Evolutionary conservation across 1,140 invertebrate species (phyloP).

Genomic region (Laupala kohalensis): DNA sequence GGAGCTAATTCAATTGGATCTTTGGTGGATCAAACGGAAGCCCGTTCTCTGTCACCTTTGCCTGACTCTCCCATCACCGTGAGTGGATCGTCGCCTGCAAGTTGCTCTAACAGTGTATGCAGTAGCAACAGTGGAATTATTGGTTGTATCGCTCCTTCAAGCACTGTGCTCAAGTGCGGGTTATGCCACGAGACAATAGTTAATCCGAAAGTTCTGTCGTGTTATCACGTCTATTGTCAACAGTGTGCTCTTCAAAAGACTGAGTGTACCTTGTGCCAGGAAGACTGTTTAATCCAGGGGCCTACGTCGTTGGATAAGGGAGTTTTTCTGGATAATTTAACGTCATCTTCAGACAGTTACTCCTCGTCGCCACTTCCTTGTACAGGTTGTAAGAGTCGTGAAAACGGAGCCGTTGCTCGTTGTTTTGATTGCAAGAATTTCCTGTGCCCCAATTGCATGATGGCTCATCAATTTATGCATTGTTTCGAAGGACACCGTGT

Average conservation of each 20-base stretch:
- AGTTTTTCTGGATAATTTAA: not conserved
- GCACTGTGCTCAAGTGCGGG: slow-evolving; percentile 52
- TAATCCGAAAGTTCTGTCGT: slow-evolving; percentile 57
- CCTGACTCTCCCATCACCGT: slow-evolving; percentile 61
- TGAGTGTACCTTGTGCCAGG: slow-evolving; percentile 65
- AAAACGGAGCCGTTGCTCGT: slow-evolving; percentile 72
- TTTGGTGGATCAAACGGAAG: slow-evolving; percentile 48
- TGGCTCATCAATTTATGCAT: slow-evolving; percentile 97
- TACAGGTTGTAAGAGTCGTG: slow-evolving; percentile 76
- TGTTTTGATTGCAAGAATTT: slow-evolving; percentile 93
- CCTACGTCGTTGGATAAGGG: slow-evolving; percentile 35
- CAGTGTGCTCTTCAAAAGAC: slow-evolving; percentile 68
- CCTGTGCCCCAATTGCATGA: slow-evolving; percentile 90
- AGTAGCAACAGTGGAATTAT: slow-evolving; percentile 15
- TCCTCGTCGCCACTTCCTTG: slow-evolving; percentile 36
- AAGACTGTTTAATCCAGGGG: slow-evolving; percentile 49
- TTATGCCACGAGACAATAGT: slow-evolving; percentile 67
- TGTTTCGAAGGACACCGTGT: slow-evolving; percentile 94
- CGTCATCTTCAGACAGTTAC: not conserved
- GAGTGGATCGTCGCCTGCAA: slow-evolving; percentile 67
- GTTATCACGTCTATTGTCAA: slow-evolving; percentile 73
- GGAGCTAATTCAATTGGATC: slow-evolving; percentile 81
- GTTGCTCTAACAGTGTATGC: slow-evolving; percentile 44
- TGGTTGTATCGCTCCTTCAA: slow-evolving; percentile 20
- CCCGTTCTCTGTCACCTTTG: slow-evolving; percentile 40